Conservation (phyloP, 2,113 vertebrate species). For the Aphyosemion australe region DNA sequence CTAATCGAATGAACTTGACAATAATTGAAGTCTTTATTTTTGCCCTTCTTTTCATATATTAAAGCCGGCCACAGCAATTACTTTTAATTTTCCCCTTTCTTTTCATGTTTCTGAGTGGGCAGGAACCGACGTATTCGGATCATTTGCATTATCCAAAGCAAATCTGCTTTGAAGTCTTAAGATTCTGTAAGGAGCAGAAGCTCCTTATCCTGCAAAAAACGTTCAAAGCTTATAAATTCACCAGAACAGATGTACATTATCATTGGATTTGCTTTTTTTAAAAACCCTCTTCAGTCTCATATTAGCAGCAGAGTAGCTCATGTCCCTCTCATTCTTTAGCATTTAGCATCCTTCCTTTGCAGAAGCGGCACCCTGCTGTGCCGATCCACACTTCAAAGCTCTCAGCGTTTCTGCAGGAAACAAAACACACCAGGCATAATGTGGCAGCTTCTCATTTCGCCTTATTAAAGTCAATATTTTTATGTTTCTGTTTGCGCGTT, state of each 20-base stretch:
- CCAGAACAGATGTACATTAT: conserved; percentile 99
- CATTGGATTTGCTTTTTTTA: conserved; percentile 86
- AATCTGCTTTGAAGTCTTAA: conserved; percentile 99
- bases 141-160: conserved; percentile 98
- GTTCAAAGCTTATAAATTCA: conserved; percentile 99
- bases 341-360: conserved; percentile 91
- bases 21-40: conserved; percentile 77
- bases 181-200: conserved; percentile 95
- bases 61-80: conserved; percentile 95
- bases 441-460: conserved; percentile 89
- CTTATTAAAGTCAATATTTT: conserved; percentile 89
- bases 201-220: conserved; percentile 95
- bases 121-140: conserved; percentile 92
- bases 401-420: conserved; percentile 91
- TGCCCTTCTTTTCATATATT: conserved; percentile 81
- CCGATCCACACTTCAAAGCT: conserved; percentile 97
- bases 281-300: conserved; percentile 82
- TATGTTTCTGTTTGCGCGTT: conserved; percentile 76
- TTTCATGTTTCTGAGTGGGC: conserved; percentile 83
- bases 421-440: conserved; percentile 90
- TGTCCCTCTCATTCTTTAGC: conserved; percentile 86
- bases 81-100: conserved; percentile 81
- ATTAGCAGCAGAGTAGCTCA: conserved; percentile 90
- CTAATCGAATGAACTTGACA: conserved; percentile 76
- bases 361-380: conserved; percentile 92